Conservation (phyloP, 2,113 vertebrate species). For the Empidonax traillii region DNA sequence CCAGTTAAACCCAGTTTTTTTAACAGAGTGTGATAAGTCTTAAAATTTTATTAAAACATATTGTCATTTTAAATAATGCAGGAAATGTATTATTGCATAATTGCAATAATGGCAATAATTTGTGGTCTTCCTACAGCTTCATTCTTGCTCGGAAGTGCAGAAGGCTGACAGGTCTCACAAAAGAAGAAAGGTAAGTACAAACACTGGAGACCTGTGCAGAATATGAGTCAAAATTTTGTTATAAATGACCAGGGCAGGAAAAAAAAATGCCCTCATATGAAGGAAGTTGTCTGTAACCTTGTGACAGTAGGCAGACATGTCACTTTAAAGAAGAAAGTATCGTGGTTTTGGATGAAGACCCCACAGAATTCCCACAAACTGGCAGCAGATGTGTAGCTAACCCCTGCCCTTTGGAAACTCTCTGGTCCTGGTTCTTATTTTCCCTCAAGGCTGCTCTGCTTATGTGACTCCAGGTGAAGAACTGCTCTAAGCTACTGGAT, state of each 20-base stretch:
- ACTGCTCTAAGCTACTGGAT: background rate
- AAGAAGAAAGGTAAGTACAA: conserved; percentile 87
- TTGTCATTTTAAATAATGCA: background rate
- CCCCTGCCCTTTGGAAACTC: background rate
- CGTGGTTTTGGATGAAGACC: background rate
- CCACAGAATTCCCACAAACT: background rate
- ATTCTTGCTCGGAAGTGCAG: conserved; percentile 91
- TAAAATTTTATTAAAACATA: background rate
- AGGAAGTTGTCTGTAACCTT: background rate
- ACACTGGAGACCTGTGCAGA: background rate
- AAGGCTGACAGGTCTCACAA: conserved; percentile 82
- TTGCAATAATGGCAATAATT: background rate
- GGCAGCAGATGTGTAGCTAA: background rate
- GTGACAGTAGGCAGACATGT: background rate
- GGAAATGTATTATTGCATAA: background rate
- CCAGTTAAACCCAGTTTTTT: too few species aligned
- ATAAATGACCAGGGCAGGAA: background rate
- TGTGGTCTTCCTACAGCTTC: conserved; percentile 78
- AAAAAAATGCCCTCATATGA: background rate
- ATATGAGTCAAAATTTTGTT: background rate
- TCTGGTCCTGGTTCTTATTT: background rate
- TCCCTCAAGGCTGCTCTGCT: background rate
- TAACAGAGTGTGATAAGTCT: background rate
- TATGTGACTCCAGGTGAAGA: background rate
- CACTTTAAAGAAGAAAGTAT: background rate